Conservation (phyloP, 1,140 invertebrate species). For the Heliconius melpomene region DNA sequence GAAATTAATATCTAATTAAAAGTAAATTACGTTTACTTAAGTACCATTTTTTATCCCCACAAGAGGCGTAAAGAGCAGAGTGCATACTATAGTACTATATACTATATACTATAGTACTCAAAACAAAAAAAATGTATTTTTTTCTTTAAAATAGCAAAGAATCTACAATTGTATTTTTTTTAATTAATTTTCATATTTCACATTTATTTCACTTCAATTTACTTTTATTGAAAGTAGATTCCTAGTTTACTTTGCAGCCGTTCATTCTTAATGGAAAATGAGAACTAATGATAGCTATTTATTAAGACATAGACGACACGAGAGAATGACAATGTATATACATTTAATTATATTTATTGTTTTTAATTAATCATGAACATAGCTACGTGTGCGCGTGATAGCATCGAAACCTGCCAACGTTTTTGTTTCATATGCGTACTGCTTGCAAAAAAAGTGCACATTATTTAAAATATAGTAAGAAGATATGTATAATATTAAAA, state of each 20-base stretch:
- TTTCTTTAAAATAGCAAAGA: too few species aligned
- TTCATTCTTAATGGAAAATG: not conserved
- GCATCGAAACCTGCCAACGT: constrained; percentile 57
- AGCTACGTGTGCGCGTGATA: constrained; percentile 60
- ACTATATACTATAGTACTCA: too few species aligned
- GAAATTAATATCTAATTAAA: too few species aligned
- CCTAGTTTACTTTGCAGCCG: not conserved
- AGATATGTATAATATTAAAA: not conserved
- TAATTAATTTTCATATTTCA: not conserved
- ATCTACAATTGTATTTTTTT: not conserved
- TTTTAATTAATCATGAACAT: constrained; percentile 67
- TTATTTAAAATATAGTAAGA: not conserved
- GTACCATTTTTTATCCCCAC: too few species aligned
- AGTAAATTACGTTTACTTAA: too few species aligned
- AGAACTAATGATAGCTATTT: constrained; percentile 14
- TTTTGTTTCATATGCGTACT: constrained; percentile 55
- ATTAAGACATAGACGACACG: constrained; percentile 38
- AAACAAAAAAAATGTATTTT: too few species aligned
- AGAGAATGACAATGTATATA: constrained; percentile 42
- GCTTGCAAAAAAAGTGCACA: constrained; percentile 42
- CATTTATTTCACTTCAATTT: not conserved
- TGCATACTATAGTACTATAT: too few species aligned
- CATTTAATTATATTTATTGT: constrained; percentile 60
- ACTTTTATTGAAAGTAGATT: not conserved
- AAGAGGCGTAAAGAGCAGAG: too few species aligned